Base-by-base conservation (phyloP, 2,113 vertebrate species). In the Vimba vimba region DNA sequence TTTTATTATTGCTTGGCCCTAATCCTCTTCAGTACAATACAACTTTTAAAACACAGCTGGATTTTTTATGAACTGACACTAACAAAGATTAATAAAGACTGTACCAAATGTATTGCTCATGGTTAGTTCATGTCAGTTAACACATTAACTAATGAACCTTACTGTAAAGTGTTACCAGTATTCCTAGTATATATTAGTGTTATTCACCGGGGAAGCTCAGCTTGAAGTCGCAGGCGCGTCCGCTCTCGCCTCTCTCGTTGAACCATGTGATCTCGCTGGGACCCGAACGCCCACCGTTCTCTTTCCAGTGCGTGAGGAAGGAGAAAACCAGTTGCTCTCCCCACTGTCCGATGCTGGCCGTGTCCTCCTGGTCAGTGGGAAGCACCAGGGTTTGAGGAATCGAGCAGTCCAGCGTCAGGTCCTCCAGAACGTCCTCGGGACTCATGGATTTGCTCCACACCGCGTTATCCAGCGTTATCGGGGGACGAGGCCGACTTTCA, bases 301-400 rank as follows among this genome's bases (percentile, higher is more conserved):
- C 93, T 36, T 88, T 89, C 95, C 94, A 96, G 85, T 93, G 85
- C 17, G 87, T 89, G 73, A 96, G 92, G 92, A 95, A 96, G 57
- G 93, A 93, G 90, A 94, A 85, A 68, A 95, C 95, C 89, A 95
- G 92, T 86, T 91, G 87, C 90, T 95, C 95, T 0, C 95, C 94
- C 95, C 95, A 95, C 55, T 90, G 84, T 1, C 95, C 95, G 4
- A 95, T 94, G 0, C 45, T 88, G 0, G 3, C 45, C 19, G 87
- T n/a, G 75, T 94, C 94, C 2, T 66, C 74, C 3, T 2, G 21
- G 8, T 92, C 93, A 0, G 93, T 91, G 0, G 88, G 82, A 2
- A 95, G 47, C 85, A 92, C 87, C 86, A 95, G 91, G 87, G 90
- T 89, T 71, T 92, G 60, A 76, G 91, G 89, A 90, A 86, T 25